These are phyloP conservation scores for Acrocephalus kingi DNA, from an alignment of 2,113 vertebrate genomes.

Conservation along the genomic window DNA sequence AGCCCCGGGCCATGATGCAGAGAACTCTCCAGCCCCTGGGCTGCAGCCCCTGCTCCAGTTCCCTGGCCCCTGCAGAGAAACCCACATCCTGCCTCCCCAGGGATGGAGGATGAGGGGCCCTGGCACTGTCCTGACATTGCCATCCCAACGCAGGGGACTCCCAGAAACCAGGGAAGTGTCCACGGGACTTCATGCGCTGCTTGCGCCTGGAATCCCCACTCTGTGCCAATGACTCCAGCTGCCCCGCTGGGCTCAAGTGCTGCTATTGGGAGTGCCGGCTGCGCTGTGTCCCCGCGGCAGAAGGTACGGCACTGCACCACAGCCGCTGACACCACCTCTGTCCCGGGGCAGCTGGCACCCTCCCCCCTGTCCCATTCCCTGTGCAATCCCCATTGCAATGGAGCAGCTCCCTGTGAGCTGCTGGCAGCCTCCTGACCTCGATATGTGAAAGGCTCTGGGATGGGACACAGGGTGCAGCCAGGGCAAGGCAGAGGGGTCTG, in stretches of 20 bases:
- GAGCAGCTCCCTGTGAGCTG: neutral
- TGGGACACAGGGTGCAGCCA: neutral
- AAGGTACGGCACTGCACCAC: neutral
- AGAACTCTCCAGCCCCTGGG: neutral
- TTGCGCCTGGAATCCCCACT: neutral
- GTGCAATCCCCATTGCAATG: neutral
- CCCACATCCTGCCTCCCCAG: rapidly evolving
- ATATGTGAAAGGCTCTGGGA: neutral
- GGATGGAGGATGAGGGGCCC: neutral
- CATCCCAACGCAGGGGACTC: neutral
- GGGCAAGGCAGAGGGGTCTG: neutral
- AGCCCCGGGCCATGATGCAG: neutral
- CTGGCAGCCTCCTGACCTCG: neutral
- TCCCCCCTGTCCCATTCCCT: neutral
- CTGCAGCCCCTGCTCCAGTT: neutral
- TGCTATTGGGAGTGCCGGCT: neutral
- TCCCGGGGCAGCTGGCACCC: neutral
- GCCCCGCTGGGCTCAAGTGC: slow-evolving; percentile 4
- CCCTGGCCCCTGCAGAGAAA: neutral
- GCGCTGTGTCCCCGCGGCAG: neutral
- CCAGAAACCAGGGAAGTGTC: neutral
- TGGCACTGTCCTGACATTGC: neutral
- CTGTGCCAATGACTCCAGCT: neutral
- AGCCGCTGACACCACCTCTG: neutral
- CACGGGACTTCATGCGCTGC: neutral